phyloP scores from a whole-genome alignment of 2,888 invertebrate genomes.

The Euphydryas editha region DNA sequence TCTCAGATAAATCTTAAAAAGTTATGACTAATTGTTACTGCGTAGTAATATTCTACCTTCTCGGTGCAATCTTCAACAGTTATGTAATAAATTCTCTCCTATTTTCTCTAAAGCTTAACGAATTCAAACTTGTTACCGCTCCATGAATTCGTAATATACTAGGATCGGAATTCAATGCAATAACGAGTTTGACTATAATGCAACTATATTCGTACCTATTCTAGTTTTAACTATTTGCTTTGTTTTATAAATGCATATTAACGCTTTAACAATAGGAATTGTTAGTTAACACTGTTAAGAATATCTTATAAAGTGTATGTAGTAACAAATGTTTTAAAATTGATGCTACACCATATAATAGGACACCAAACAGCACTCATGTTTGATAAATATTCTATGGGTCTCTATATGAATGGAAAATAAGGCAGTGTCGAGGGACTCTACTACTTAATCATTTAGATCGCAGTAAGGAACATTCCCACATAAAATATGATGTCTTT shows the following conservation, averaged over 20 bases:
- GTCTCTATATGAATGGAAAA: too few relatives aligned
- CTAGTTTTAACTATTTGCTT: slow-evolving; percentile 27
- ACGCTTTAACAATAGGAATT: slow-evolving; percentile 19
- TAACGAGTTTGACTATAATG: slow-evolving; percentile 30
- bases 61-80: neutral
- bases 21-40: neutral
- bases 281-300: slow-evolving; percentile 14
- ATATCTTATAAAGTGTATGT: slow-evolving; percentile 10
- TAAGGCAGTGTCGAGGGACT: too few relatives aligned
- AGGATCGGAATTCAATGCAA: slow-evolving; percentile 29
- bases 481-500: too few relatives aligned
- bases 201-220: slow-evolving; percentile 11
- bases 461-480: too few relatives aligned
- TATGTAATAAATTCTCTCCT: slow-evolving; percentile 16
- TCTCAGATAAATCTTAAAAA: neutral
- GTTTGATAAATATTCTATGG: too few relatives aligned
- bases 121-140: slow-evolving; percentile 31
- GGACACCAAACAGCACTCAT: too few relatives aligned
- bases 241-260: slow-evolving; percentile 19
- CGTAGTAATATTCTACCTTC: neutral
- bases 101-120: slow-evolving; percentile 29
- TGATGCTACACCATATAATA: neutral
- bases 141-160: slow-evolving; percentile 20
- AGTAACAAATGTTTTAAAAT: neutral
- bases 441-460: too few relatives aligned